Base-by-base conservation (phyloP, 2,888 invertebrate genomes). In the Trissolcus brochymenae region DNA sequence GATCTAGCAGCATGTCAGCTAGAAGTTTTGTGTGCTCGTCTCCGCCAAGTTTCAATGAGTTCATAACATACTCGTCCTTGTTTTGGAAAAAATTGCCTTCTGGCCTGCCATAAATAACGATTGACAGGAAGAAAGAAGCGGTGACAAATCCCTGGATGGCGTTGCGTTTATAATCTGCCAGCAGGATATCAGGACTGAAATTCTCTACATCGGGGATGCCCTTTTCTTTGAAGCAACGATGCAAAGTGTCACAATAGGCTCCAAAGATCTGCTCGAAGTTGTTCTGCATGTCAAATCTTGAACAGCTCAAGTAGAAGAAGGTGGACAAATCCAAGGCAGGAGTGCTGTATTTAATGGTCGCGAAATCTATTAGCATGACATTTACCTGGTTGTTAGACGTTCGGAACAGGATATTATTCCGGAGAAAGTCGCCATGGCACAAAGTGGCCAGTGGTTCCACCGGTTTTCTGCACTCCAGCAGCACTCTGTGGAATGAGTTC, bases 341-440 rank as follows among this genome's bases (percentile, higher is more conserved):
- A 11, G 85, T 84, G 0, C 82, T 60, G 35, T 88, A 87, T 35
- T 71, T 68, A 0, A 87, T 56, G 25, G 84, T 25, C 0, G 85
- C 87, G 16, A 87, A 88, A 41, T 88, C 83, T 13, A 84, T 71
- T 0, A 82, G 55, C 76, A 82, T 78, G 0, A 80, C 80, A 11
- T 78, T 29, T 4, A 79, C 0, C 7, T 46, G 4, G 0, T 43
- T 21, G 11, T 61, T 66, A 7, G 21, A 71, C 41, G 62, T 56
- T 6, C 81, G 80, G 61, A 84, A 88, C 11, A 88, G 68, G 3
- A 82, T 54, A 56, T 88, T 88, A 59, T 85, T 85, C 43, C 83
- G 72, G 0, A 87, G 84, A 49, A 84, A 85, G 50, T 88, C 88
- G 0, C 88, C 88, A 55, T 88, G 88, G 64, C 86, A 84, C 1